These are phyloP conservation scores for Ginglymostoma cirratum DNA, from an alignment of 2,113 vertebrate genomes.

Conservation along the genomic window DNA sequence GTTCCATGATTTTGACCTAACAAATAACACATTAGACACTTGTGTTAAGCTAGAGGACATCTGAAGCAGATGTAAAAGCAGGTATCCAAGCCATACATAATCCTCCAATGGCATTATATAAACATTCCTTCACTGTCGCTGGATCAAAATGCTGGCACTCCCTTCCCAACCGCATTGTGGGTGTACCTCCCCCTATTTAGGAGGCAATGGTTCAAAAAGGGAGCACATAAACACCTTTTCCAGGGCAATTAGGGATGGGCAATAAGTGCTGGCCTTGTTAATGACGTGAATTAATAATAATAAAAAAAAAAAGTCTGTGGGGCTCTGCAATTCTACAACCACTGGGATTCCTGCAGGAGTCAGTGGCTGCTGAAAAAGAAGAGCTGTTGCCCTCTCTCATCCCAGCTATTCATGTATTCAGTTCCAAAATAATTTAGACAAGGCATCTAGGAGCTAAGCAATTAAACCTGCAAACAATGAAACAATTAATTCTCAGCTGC, in stretches of 20 bases:
- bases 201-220: too few relatives aligned
- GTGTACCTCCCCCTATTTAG: too few relatives aligned
- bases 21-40: not conserved
- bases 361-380: not conserved
- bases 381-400: not conserved
- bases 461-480: not conserved
- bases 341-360: not conserved
- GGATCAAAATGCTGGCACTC: too few relatives aligned
- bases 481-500: not conserved
- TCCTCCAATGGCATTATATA: too few relatives aligned
- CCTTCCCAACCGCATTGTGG: too few relatives aligned
- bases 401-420: not conserved
- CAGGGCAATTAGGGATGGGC: too few relatives aligned
- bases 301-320: not conserved
- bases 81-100: too few relatives aligned
- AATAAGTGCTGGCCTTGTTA: too few relatives aligned
- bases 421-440: not conserved
- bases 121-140: too few relatives aligned
- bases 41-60: not conserved
- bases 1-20: not conserved
- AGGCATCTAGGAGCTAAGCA: not conserved
- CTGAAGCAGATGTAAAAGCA: not conserved
- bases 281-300: too few relatives aligned
- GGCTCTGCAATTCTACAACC: not conserved
- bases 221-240: too few relatives aligned